Evolutionary conservation across 2,888 invertebrate species (phyloP).

Genomic region (Euzophera pinguis): DNA sequence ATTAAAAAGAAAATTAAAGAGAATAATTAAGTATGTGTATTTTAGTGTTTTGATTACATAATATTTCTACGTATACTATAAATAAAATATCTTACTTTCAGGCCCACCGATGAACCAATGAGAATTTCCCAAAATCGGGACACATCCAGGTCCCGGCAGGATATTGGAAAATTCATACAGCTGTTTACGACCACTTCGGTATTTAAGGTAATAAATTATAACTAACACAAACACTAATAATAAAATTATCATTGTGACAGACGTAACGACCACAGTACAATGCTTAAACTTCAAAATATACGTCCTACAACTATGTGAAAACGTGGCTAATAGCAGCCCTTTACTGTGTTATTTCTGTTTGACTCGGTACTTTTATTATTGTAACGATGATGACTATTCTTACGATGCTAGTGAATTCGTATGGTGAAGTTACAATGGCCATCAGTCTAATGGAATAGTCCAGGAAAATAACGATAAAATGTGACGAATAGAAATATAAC

Average conservation of each 20-base stretch:
- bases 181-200: constrained; percentile 40
- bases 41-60: too few relatives aligned
- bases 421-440: background rate
- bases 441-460: background rate
- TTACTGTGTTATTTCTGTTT: background rate
- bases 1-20: too few relatives aligned
- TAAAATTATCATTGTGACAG: constrained; percentile 42
- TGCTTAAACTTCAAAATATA: background rate
- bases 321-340: background rate
- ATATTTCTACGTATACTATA: too few relatives aligned
- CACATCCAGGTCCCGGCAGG: constrained; percentile 39
- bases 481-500: too few relatives aligned
- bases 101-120: constrained; percentile 64
- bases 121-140: constrained; percentile 56
- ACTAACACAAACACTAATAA: constrained; percentile 34
- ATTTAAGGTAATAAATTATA: constrained; percentile 46
- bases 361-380: background rate
- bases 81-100: constrained; percentile 65
- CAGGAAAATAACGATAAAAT: background rate
- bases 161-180: constrained; percentile 46
- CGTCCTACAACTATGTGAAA: background rate
- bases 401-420: background rate
- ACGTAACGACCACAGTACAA: background rate
- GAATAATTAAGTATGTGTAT: too few relatives aligned
- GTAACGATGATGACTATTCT: background rate